Conservation (phyloP, 2,113 vertebrate species). For the Dolichotis patagonum region DNA sequence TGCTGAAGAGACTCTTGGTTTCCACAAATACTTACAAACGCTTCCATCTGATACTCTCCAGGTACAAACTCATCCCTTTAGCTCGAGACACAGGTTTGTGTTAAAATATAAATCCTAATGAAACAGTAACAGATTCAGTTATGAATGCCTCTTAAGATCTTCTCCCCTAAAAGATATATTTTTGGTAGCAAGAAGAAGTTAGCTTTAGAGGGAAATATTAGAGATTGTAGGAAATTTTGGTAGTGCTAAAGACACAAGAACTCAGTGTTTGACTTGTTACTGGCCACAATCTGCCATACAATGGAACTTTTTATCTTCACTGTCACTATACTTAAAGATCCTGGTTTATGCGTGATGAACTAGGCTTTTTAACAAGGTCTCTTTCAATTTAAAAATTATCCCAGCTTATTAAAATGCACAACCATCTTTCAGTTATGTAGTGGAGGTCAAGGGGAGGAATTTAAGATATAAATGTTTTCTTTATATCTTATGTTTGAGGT, state of each 20-base stretch:
- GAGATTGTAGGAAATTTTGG: neutral
- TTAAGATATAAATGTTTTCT: neutral
- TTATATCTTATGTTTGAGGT: neutral
- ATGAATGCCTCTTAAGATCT: neutral
- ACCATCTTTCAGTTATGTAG: neutral
- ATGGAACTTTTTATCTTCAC: neutral
- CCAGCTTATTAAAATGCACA: neutral
- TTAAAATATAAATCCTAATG: constrained; percentile 30
- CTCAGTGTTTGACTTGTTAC: neutral
- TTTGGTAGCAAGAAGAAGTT: constrained; percentile 33
- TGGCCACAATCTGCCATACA: neutral
- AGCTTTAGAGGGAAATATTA: neutral
- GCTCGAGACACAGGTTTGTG: neutral
- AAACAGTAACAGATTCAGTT: neutral
- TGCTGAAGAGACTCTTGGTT: neutral
- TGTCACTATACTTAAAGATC: neutral
- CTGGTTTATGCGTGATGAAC: neutral
- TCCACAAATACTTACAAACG: neutral
- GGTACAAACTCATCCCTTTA: constrained; percentile 18
- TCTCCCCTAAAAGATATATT: constrained; percentile 6
- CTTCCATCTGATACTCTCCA: neutral
- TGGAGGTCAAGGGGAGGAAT: constrained; percentile 8
- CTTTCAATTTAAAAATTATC: neutral
- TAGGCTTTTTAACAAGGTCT: neutral
- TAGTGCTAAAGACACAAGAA: neutral